Conservation (phyloP, 2,797 vertebrate genomes). For the Rhodeus uyekii region DNA sequence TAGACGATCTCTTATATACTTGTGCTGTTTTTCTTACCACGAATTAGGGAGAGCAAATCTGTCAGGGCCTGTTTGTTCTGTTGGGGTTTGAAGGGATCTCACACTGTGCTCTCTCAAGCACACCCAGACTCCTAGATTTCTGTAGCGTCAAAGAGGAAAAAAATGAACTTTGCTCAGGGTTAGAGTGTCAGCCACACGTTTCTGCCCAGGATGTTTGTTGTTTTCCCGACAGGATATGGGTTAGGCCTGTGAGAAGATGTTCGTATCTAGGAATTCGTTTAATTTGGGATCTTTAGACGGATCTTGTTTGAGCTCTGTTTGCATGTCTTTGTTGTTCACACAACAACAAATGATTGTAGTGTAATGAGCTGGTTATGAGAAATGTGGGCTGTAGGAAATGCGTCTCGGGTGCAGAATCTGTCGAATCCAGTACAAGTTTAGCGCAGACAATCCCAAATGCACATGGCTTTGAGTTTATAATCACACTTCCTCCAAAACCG, state of each 20-base stretch:
- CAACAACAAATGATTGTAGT: constrained; percentile 77
- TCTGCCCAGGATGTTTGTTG: constrained; percentile 74
- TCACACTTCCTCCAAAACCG: constrained; percentile 67
- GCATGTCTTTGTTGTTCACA: constrained; percentile 62
- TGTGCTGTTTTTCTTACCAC: constrained; percentile 75
- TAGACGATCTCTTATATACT: constrained; percentile 76
- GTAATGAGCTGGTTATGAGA: constrained; percentile 83
- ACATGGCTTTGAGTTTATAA: constrained; percentile 71
- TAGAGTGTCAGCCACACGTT: constrained; percentile 46
- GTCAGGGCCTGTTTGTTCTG: constrained; percentile 82
- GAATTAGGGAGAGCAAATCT: constrained; percentile 75
- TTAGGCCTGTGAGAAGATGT: constrained; percentile 72
- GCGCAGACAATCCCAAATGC: constrained; percentile 74
- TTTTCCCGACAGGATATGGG: constrained; percentile 75
- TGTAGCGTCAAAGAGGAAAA: constrained; percentile 47
- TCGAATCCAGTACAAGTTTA: constrained; percentile 76
- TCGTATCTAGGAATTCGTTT: constrained; percentile 73
- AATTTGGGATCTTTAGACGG: constrained; percentile 59
- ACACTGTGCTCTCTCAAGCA: constrained; percentile 82
- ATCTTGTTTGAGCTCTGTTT: constrained; percentile 75
- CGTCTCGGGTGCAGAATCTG: constrained; percentile 77
- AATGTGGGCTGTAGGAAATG: constrained; percentile 79
- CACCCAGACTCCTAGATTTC: constrained; percentile 79
- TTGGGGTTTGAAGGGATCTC: constrained; percentile 80
- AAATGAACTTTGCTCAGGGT: constrained; percentile 45